These are phyloP conservation scores for Oreochromis tanganicae DNA, from an alignment of 2,113 vertebrate genomes.

Conservation along the genomic window DNA sequence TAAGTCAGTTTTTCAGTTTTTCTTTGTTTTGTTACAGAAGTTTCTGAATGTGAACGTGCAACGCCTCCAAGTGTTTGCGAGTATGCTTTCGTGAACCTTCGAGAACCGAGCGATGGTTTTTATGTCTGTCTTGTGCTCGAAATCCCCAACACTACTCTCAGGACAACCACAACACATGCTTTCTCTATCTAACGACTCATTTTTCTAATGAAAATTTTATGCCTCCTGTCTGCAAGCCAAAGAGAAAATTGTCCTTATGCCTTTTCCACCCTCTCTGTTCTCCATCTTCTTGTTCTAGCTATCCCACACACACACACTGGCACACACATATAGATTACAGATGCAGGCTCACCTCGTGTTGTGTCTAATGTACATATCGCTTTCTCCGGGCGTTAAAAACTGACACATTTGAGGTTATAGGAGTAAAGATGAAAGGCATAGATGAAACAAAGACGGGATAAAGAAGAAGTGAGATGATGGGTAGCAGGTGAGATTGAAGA, in stretches of 20 bases:
- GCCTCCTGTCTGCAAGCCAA: slow-evolving; percentile 7
- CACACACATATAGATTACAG: background rate
- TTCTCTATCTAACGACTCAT: background rate
- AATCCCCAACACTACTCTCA: background rate
- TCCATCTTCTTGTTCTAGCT: background rate
- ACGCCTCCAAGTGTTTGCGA: background rate
- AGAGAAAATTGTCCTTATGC: background rate
- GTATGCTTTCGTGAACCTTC: background rate
- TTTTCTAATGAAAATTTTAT: slow-evolving; percentile 43
- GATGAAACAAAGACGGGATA: slow-evolving; percentile 11
- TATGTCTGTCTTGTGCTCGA: background rate
- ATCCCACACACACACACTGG: background rate
- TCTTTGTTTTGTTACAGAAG: background rate
- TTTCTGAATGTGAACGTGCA: background rate
- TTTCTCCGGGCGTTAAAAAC: background rate
- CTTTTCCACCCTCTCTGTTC: background rate
- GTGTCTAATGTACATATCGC: background rate
- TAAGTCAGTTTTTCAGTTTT: background rate
- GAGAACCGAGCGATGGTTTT: background rate
- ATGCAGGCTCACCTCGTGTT: background rate
- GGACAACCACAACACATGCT: background rate
- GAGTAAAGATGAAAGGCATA: background rate
- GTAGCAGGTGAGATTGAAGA: background rate
- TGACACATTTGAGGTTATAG: background rate
- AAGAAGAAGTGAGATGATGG: background rate